A percentile compares a stretch with the other conserved stretches of the same genome.
These are phyloP conservation scores for Austrofundulus limnaeus DNA, from an alignment of 2,113 vertebrate species.

Conservation along the genomic window DNA sequence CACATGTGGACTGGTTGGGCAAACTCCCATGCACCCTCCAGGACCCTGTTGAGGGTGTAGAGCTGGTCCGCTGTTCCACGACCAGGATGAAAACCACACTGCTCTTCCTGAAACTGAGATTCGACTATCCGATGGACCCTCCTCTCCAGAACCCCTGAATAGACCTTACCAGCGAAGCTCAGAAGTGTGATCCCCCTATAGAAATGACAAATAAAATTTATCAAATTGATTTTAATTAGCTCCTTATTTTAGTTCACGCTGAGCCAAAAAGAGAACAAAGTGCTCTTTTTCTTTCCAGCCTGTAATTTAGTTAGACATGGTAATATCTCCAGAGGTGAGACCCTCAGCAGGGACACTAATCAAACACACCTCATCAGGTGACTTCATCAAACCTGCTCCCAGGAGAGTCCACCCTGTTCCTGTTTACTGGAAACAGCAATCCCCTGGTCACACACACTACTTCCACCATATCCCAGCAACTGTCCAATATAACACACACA, in stretches of 20 bases:
- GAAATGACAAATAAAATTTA: conserved; percentile 24
- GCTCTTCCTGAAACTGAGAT: too few species aligned
- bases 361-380: conserved; percentile 60
- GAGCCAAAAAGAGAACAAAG: conserved; percentile 16
- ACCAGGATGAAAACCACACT: too few species aligned
- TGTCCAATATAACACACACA: conserved; percentile 30
- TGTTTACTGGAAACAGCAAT: conserved; percentile 66
- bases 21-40: too few species aligned
- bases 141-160: too few species aligned
- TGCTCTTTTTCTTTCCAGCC: background rate
- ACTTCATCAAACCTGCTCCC: conserved; percentile 57
- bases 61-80: too few species aligned
- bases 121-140: too few species aligned
- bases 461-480: conserved; percentile 65
- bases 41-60: too few species aligned
- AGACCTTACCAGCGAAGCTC: too few species aligned
- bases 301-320: conserved; percentile 38
- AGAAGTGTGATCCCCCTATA: too few species aligned
- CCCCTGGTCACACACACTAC: conserved; percentile 7
- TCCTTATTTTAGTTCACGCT: conserved; percentile 8
- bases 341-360: conserved; percentile 43
- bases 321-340: conserved; percentile 25
- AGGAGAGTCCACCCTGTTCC: conserved; percentile 31
- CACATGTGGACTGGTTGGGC: too few species aligned
- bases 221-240: conserved; percentile 36